phyloP scores from a whole-genome alignment of 2,888 invertebrate species.

The Philhelius pedissequus region DNA sequence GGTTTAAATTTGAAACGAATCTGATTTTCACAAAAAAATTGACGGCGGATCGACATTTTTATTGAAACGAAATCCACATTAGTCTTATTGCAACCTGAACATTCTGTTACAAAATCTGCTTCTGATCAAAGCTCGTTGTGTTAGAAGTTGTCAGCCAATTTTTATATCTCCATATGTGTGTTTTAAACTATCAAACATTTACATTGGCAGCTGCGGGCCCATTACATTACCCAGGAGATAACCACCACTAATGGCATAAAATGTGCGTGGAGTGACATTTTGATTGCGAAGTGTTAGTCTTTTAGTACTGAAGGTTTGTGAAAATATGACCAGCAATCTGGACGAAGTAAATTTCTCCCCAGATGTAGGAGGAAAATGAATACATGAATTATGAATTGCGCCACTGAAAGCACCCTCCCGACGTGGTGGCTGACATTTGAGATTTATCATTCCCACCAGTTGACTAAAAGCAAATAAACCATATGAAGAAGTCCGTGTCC shows the following conservation, averaged over 20 bases:
- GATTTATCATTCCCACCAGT: conserved; percentile 75
- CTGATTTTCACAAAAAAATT: too few relatives aligned
- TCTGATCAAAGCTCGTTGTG: conserved; percentile 84
- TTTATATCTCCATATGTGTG: conserved; percentile 93
- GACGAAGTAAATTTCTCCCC: conserved; percentile 95
- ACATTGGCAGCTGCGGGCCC: conserved; percentile 76
- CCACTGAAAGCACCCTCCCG: conserved; percentile 77
- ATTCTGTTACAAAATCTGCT: conserved; percentile 87
- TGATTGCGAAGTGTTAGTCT: conserved; percentile 86
- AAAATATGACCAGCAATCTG: conserved; percentile 92
- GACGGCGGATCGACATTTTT: too few relatives aligned
- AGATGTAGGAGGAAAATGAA: conserved; percentile 96
- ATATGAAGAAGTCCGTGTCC: neutral
- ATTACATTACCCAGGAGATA: conserved; percentile 78
- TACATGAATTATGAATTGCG: conserved; percentile 85
- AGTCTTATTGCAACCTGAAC: conserved; percentile 84
- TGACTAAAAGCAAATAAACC: conserved; percentile 66
- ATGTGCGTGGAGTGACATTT: conserved; percentile 87
- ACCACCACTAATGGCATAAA: conserved; percentile 85
- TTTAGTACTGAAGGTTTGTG: conserved; percentile 85
- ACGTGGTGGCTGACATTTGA: conserved; percentile 77
- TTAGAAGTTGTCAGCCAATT: conserved; percentile 90
- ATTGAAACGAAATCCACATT: too few relatives aligned
- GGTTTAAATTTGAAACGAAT: too few relatives aligned
- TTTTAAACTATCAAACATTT: conserved; percentile 89